Conservation (phyloP, 1,140 invertebrate species). For the Diplogasteroides magnus region DNA sequence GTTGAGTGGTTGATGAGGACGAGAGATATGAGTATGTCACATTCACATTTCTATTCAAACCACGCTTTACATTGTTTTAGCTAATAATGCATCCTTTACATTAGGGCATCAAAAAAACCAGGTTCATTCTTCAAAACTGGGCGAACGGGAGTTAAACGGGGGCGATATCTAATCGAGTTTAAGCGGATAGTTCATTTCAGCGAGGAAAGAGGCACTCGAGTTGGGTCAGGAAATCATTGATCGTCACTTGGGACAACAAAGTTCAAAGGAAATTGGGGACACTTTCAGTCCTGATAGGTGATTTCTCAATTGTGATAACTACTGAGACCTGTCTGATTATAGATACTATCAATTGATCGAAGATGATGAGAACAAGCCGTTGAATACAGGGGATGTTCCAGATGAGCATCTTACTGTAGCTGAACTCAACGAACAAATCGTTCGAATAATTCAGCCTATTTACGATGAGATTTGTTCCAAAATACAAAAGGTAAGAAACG, state of each 20-base stretch:
- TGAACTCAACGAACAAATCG: conserved; percentile 56
- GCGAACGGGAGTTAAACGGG: too few relatives aligned
- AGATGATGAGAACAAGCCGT: conserved; percentile 53
- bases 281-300: conserved; percentile 41
- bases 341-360: conserved; percentile 54
- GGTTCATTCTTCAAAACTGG: too few relatives aligned
- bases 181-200: conserved; percentile 39
- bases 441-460: conserved; percentile 55
- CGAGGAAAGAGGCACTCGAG: conserved; percentile 49
- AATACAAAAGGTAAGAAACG: neutral
- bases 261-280: conserved; percentile 24
- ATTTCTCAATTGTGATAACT: conserved; percentile 21
- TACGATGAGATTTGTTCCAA: conserved; percentile 54
- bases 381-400: conserved; percentile 45
- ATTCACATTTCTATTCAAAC: neutral
- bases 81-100: too few relatives aligned
- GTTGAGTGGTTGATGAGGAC: conserved; percentile 57
- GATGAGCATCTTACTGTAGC: conserved; percentile 39
- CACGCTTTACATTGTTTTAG: too few relatives aligned
- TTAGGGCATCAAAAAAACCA: too few relatives aligned
- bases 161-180: too few relatives aligned
- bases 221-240: conserved; percentile 57
- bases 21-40: conserved; percentile 51
- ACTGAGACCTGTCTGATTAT: conserved; percentile 10
- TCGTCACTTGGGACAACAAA: conserved; percentile 53